These are phyloP conservation scores for Myiothlypis chrysogaster DNA, from an alignment of 2,797 vertebrate genomes.

Conservation along the genomic window DNA sequence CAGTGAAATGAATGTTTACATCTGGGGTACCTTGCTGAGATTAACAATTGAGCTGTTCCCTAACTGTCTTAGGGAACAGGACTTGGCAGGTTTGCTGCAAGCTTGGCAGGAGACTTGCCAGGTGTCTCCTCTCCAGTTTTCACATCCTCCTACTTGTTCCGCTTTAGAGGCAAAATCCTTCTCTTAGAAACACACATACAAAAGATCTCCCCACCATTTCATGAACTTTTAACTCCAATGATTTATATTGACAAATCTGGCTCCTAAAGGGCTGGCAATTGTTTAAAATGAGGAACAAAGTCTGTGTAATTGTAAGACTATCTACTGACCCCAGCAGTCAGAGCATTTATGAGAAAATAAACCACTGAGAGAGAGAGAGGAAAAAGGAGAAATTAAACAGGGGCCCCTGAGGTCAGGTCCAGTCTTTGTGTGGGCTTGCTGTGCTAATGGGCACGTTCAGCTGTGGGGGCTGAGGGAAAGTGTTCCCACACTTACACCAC, in stretches of 20 bases:
- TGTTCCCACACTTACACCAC: not conserved
- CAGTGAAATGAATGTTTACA: not conserved
- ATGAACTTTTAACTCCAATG: not conserved
- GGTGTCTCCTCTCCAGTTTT: not conserved
- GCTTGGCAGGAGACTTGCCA: not conserved
- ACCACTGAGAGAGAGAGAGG: not conserved
- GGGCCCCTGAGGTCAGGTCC: not conserved
- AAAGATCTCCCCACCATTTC: not conserved
- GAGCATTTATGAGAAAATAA: constrained; percentile 22
- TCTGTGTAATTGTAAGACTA: not conserved
- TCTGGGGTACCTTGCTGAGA: not conserved
- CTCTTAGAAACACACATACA: not conserved
- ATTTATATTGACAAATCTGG: constrained; percentile 16
- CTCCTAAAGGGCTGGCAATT: not conserved
- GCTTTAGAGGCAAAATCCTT: not conserved
- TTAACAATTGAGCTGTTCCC: not conserved
- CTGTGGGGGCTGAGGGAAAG: not conserved
- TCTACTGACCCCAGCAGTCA: not conserved
- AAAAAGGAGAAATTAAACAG: not conserved
- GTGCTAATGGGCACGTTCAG: not conserved
- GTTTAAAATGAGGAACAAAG: not conserved
- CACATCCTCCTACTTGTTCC: not conserved
- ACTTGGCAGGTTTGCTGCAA: not conserved
- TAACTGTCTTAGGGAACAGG: not conserved
- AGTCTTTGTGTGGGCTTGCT: not conserved